phyloP scores from a whole-genome alignment of 1,140 invertebrate species.

The Psix sp. region DNA sequence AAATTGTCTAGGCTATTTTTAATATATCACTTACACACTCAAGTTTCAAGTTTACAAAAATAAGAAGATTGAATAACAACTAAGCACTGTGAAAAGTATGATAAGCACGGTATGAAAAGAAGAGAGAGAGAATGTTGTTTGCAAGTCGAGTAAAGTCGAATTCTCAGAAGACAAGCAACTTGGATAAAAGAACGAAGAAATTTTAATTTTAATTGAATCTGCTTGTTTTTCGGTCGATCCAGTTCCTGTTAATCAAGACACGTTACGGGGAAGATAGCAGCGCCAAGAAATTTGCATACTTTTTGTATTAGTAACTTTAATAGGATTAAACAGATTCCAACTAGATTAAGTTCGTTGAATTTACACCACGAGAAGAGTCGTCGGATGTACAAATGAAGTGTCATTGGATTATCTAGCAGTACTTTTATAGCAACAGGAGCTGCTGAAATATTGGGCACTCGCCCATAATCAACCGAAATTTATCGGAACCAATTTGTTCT shows the following conservation, averaged over 20 bases:
- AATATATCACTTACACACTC: too few species aligned
- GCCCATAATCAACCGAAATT: conserved; percentile 37
- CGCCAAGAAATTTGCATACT: conserved; percentile 45
- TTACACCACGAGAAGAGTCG: conserved; percentile 30
- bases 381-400: conserved; percentile 51
- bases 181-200: too few species aligned
- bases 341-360: conserved; percentile 48
- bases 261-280: conserved; percentile 21
- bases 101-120: too few species aligned
- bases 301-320: conserved; percentile 49
- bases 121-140: too few species aligned
- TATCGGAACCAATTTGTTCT: conserved; percentile 32
- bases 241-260: conserved; percentile 50
- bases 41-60: too few species aligned
- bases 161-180: too few species aligned
- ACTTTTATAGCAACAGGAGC: conserved; percentile 33
- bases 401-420: conserved; percentile 45
- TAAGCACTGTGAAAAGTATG: too few species aligned
- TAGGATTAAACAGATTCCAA: conserved; percentile 51
- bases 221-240: too few species aligned
- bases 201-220: conserved; percentile 40
- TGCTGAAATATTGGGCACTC: conserved; percentile 24
- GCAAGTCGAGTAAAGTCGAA: too few species aligned
- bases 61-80: too few species aligned
- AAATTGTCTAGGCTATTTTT: too few species aligned